Percentiles rank a stretch among this genome's conserved stretches.
These are phyloP conservation scores for Vireo altiloquus DNA, from an alignment of 2,113 vertebrate genomes.

Conservation along the genomic window DNA sequence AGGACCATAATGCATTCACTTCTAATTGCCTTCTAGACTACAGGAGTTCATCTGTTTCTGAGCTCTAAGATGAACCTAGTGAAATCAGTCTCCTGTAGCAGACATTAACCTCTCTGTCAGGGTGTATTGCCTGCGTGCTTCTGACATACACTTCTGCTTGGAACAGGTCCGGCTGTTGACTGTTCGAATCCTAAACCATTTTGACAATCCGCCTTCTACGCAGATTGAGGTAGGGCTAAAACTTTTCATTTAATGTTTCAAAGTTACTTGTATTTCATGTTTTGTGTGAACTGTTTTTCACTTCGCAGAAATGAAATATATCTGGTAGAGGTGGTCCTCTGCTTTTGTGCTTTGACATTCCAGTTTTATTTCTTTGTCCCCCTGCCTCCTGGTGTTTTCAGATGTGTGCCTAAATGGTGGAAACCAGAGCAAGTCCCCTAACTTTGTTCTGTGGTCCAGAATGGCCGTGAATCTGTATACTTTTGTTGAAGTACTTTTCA, in stretches of 20 bases:
- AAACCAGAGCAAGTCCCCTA: background rate
- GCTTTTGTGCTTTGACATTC: background rate
- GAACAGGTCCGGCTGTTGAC: constrained; percentile 88
- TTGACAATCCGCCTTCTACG: constrained; percentile 76
- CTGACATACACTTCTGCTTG: background rate
- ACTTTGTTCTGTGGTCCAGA: background rate
- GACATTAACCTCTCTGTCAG: background rate
- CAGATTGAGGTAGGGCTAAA: constrained; percentile 77
- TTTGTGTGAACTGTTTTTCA: background rate
- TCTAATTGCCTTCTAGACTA: background rate
- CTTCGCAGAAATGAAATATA: background rate
- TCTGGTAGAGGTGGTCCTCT: background rate
- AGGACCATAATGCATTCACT: background rate
- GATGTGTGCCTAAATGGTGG: background rate
- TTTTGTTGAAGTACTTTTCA: background rate
- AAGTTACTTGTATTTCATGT: background rate
- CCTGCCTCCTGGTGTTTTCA: background rate
- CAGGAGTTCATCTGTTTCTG: background rate
- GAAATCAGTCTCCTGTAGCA: background rate
- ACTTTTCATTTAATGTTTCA: background rate
- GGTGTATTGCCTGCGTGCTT: background rate
- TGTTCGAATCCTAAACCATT: constrained; percentile 89
- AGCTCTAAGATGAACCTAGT: background rate
- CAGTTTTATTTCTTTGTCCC: background rate
- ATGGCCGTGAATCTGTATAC: background rate